These are phyloP conservation scores for Aphidoletes aphidimyza DNA, from an alignment of 2,888 invertebrate genomes.

Conservation along the genomic window DNA sequence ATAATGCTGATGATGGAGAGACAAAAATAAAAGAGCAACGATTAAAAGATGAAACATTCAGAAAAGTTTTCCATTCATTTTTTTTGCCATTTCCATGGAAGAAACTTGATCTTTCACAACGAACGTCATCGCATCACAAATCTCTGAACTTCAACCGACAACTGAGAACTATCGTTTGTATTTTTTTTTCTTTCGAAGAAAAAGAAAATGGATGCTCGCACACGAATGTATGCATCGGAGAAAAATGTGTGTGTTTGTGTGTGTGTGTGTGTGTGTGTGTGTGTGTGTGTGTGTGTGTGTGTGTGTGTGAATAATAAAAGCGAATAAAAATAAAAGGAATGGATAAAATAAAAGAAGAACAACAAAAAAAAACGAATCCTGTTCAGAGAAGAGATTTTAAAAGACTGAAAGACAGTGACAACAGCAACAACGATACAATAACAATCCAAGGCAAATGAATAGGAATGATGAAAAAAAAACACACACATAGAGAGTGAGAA, in stretches of 20 bases:
- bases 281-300: no score
- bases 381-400: neutral
- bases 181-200: no score
- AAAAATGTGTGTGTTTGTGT: no score
- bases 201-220: no score
- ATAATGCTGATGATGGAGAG: neutral
- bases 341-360: neutral
- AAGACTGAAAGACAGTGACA: conserved; percentile 3
- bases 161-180: no score
- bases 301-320: no score
- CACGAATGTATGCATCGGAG: no score
- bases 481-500: neutral
- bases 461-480: neutral
- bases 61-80: no score
- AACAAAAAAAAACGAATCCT: neutral
- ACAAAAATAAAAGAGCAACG: neutral
- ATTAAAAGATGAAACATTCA: no score
- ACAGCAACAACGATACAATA: conserved; percentile 2
- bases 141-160: no score
- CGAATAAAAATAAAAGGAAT: neutral
- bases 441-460: neutral
- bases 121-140: neutral
- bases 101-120: neutral
- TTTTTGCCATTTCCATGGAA: neutral
- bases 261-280: no score